Percentiles rank a stretch among this genome's conserved stretches.
Conservation (phyloP, 2,113 vertebrate genomes). For the Corapipo altera region DNA sequence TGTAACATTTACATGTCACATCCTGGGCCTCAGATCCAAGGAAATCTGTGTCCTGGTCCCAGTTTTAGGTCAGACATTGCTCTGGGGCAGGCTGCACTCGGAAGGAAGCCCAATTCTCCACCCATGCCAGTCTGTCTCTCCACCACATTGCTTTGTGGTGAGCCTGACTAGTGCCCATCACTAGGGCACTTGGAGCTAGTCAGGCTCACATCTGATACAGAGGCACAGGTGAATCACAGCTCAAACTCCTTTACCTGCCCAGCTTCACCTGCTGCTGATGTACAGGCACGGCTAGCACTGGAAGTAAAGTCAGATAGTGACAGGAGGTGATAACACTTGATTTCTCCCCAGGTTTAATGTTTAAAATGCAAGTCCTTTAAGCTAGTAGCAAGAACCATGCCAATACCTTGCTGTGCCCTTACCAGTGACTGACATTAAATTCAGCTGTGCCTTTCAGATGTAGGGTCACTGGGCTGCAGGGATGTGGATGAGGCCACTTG, state of each 20-base stretch:
- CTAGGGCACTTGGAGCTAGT: not conserved
- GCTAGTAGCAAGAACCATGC: not conserved
- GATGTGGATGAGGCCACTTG: not conserved
- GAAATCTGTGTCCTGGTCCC: not conserved
- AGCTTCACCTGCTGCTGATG: not conserved
- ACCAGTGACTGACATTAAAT: not conserved
- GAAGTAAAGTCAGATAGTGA: not conserved
- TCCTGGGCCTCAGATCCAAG: not conserved
- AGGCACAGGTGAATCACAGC: not conserved
- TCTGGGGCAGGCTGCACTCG: not conserved
- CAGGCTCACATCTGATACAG: not conserved
- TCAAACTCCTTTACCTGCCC: not conserved
- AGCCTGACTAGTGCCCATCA: too few relatives aligned
- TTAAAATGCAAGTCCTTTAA: not conserved
- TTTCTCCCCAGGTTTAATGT: not conserved
- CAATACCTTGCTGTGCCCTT: not conserved
- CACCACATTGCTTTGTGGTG: rapidly evolving
- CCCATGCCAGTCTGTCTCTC: not conserved
- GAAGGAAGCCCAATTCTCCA: not conserved
- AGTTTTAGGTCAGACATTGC: not conserved
- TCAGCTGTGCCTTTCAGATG: not conserved
- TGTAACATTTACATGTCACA: not conserved
- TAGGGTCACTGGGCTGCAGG: not conserved
- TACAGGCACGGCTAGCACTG: not conserved
- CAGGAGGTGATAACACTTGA: not conserved